phyloP scores from a whole-genome alignment of 2,113 vertebrate genomes.

The Burhinus oedicnemus region DNA sequence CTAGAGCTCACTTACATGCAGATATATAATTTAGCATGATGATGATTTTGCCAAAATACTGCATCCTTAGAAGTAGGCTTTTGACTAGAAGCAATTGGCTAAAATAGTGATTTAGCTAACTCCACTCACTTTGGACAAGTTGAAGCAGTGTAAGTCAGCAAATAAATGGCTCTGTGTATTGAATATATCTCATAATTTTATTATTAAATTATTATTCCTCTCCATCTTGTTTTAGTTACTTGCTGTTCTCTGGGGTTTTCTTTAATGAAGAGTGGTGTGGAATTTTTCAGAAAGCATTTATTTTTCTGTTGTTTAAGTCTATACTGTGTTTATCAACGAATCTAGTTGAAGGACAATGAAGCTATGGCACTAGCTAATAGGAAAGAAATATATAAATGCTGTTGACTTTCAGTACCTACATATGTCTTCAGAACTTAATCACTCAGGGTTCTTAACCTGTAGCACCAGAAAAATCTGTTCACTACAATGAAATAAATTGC shows the following conservation, averaged over 20 bases:
- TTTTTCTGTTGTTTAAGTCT: not conserved
- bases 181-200: not conserved
- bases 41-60: not conserved
- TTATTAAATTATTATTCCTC: not conserved
- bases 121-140: not conserved
- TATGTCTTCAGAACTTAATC: not conserved
- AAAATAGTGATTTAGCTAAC: not conserved
- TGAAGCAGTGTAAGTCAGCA: not conserved
- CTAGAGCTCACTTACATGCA: not conserved
- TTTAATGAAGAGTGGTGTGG: not conserved
- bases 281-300: not conserved
- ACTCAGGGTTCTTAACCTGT: not conserved
- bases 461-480: not conserved
- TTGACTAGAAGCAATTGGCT: not conserved
- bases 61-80: not conserved
- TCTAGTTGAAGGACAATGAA: not conserved
- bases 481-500: not conserved
- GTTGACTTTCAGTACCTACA: not conserved
- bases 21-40: not conserved
- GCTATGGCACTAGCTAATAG: not conserved
- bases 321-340: not conserved
- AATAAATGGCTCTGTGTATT: not conserved
- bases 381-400: not conserved
- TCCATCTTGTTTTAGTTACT: not conserved
- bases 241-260: not conserved